phyloP scores from a whole-genome alignment of 2,797 vertebrate species.

The Leptoclinus maculatus region DNA sequence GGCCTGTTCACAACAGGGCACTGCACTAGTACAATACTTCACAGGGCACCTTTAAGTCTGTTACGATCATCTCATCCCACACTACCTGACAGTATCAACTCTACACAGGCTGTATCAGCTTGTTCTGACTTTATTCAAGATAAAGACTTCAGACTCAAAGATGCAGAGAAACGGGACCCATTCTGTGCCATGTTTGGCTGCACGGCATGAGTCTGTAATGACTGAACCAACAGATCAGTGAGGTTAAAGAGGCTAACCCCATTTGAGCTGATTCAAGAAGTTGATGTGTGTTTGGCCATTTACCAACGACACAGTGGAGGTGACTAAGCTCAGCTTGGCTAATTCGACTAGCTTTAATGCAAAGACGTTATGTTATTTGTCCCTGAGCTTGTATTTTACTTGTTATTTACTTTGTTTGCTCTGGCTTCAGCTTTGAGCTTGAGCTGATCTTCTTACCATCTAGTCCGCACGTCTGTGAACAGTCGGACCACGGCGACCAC shows the following conservation, averaged over 20 bases:
- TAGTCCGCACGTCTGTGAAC: slow-evolving; percentile 93
- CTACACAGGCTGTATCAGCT: neutral
- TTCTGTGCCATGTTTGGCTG: neutral
- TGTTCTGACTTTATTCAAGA: neutral
- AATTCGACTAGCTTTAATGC: neutral
- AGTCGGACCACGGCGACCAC: slow-evolving; percentile 95
- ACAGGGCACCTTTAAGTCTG: neutral
- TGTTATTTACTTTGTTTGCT: neutral
- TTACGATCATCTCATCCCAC: neutral
- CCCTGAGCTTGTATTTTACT: neutral
- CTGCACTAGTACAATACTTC: neutral
- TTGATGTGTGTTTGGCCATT: slow-evolving; percentile 7
- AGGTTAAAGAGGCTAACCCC: slow-evolving; percentile 10
- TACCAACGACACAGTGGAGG: neutral
- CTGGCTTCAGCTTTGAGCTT: neutral
- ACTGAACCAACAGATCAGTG: neutral
- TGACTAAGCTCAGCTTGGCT: neutral
- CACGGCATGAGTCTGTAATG: neutral
- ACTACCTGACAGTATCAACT: neutral
- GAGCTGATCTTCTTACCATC: slow-evolving; percentile 82
- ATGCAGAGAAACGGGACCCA: no score
- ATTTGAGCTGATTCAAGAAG: neutral
- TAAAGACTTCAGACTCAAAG: neutral
- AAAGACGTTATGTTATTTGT: neutral
- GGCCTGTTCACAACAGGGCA: no score